Evolutionary conservation across 2,113 vertebrate species (phyloP), one percentile per base, ranked within the genome.

Genomic region (Puffinus mauretanicus): DNA sequence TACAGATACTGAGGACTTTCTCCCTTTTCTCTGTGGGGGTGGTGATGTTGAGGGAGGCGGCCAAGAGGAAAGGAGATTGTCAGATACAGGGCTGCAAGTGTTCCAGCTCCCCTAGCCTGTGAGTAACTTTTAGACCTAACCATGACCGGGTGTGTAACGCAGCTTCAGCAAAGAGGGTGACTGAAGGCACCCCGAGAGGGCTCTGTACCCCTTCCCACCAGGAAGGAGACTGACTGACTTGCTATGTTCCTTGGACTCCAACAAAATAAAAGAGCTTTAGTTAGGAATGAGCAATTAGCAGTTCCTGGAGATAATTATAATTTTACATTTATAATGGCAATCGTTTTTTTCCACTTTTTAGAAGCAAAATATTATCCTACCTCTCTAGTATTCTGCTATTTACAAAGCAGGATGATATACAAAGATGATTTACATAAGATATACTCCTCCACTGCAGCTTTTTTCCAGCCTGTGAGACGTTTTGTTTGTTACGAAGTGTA

Each of bases 231-330:
- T 21, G 98, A 98, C 76, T 97, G 98, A 16, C 71, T 98, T 90
- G 55, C 97, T 54, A 96, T 98, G 97, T 98, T 98, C 95, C 97
- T 98, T 98, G 0, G 96, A 98, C 94, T 98, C 98, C 55, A 98
- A 97, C 83, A 98, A 98, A 95, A 98, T 98, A 89, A 98, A 98
- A 98, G 98, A 98, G 11, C 40, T 57, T 60, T 65, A 60, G 26
- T 54, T 42, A 36, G 38, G 13, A 38, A 79, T 70, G 18, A 64
- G 32, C 29, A 52, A 42, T 46, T 46, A 42, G 19, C 24, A 36
- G 26, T 54, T 82, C 65, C n/a, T 42, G 26, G 27, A 36, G 25
- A 38, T 27, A 40, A 51, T 34, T n/a, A 25, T 3, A 20, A 17
- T 51, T 65, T 84, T 57, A 36, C 6, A 17, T 47, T 81, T 69